Base-by-base conservation (phyloP, 1,140 invertebrate species). In the Globodera rostochiensis region DNA sequence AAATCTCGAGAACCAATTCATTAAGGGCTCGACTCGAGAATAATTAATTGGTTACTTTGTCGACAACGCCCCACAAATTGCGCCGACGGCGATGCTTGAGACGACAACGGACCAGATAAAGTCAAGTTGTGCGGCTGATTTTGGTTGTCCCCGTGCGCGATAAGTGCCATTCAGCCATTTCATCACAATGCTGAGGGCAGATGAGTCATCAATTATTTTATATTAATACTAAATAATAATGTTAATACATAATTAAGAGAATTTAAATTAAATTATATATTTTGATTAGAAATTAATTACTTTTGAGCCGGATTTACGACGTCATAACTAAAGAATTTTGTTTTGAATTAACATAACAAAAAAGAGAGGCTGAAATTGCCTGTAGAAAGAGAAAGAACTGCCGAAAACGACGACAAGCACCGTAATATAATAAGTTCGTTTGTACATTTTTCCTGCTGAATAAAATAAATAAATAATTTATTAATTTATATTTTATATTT, bases 41-140 rank as follows among this genome's bases (percentile, higher is more conserved):
- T 25, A 25, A 25, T 25, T 25, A 25, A 25, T 25, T 25, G 25
- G 6, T 74, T 73, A 81, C 81, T 74, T 81, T 13, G 84, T 91
- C 7, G 87, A 76, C 7, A 91, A 82, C 3, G 91, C 91, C 8
- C 91, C 91, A 13, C 89, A 71, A 83, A 91, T 90, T 3, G 91
- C 91, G 8, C 91, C 91, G 25, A 91, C 87, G 70, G 91, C 91
- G 82, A 91, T 91, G 36, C 90, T 89, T 6, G 91, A 88, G 21
- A 91, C 91, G 2, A 90, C 87, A 15, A 91, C 79, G 6, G 90
- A 89, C 86, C 88, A 91, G 6, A 91, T 82, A 47, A 90, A 84
- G 36, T 89, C 88, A 4, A 88, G 73, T 8, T 87, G 36, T 5
- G 81, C 11, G 9, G 36, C 74, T 25, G 73, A 81, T 15, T 21